Percentiles rank a stretch among this genome's conserved stretches.
These are phyloP conservation scores for Drosophila cardini DNA, from an alignment of 1,140 invertebrate genomes.

Conservation along the genomic window DNA sequence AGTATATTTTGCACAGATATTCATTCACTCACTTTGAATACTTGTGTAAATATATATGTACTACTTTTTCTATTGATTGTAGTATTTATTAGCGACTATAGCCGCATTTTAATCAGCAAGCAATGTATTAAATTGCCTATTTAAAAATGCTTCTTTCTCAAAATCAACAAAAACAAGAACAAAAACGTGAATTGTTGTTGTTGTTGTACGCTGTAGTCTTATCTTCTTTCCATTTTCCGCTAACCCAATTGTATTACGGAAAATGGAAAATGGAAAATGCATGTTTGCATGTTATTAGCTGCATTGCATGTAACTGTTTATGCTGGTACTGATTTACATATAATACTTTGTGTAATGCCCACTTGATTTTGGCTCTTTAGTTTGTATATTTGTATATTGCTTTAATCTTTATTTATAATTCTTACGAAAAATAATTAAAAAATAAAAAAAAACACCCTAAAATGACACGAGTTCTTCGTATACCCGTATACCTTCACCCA, in stretches of 20 bases:
- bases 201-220: background rate
- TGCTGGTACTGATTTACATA: conserved; percentile 12
- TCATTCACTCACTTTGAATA: background rate
- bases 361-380: conserved; percentile 59
- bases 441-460: conserved; percentile 33
- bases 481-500: conserved; percentile 41
- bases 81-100: background rate
- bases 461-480: conserved; percentile 44
- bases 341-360: conserved; percentile 40
- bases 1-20: background rate
- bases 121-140: conserved; percentile 16
- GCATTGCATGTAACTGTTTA: conserved; percentile 25
- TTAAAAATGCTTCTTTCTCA: background rate
- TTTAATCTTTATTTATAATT: conserved; percentile 55
- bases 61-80: background rate
- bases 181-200: background rate
- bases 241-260: conserved; percentile 11
- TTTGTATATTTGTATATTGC: conserved; percentile 47
- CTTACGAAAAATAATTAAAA: background rate
- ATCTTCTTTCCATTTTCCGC: conserved; percentile 12
- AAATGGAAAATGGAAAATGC: conserved; percentile 1
- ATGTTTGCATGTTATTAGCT: conserved; percentile 16
- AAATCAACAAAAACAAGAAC: conserved; percentile 7
- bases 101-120: conserved; percentile 3
- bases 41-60: background rate